Base-by-base conservation (phyloP, 2,888 invertebrate species). In the Lepidochrysops patricia region DNA sequence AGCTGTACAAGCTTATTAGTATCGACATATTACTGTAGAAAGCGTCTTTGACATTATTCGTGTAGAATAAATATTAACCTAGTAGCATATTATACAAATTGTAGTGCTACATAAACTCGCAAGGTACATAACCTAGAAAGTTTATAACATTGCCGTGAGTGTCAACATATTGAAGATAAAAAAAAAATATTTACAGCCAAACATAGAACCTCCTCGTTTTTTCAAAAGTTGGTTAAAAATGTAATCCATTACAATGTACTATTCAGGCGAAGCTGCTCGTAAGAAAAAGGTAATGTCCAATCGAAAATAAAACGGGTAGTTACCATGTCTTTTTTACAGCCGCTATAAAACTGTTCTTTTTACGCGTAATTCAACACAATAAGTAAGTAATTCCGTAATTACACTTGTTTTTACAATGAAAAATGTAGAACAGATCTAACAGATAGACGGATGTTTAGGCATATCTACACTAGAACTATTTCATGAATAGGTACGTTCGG, bases 251-350 rank as follows among this genome's bases (percentile, higher is more conserved):
- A 43, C 23, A 19, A 12, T 43, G 19, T 43, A 19, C 9, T 23
- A 23, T 43, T 37, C 2, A 37, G 37, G 3, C 15, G 37, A 29
- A 29, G 29, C 37, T 37, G 7, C 2, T 15, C 37, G 6, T n/a
- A 37, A 13, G 15, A 5, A 25, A 19, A 52, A 32, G 29, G 19
- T 15, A 54, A 32, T 12, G 2, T 32, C 54, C 19, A n/a, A 29
- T 32, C 29, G 32, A 12, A 54, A 29, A 32, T 54, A 54, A 54
- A 54, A 54, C 12, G 54, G 54, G 32, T 58, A 58, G 35, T 48
- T 48, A 58, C 48, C 26, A 13, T 58, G 34, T 58, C 35, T 50
- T 49, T 60, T 60, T 60, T 60, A 60, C 25, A 9, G 32, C 23
- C 29, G 56, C 43, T n/a, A 60, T 60, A 60, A 60, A 57, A 52